Evolutionary conservation across 2,888 invertebrate species (phyloP).

Genomic region (Cynaeus angustus): DNA sequence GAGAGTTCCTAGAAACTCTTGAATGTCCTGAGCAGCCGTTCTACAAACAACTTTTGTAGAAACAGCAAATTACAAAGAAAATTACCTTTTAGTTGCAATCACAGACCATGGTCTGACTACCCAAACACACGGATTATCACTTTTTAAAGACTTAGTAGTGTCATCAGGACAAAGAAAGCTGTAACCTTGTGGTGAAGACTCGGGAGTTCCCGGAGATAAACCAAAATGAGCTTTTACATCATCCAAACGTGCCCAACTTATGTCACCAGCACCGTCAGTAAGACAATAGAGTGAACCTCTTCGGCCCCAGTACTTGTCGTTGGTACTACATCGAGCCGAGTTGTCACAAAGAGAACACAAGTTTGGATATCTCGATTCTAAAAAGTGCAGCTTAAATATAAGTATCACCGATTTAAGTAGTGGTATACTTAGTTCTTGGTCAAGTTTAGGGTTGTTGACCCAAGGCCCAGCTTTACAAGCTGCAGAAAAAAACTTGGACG

Average conservation of each 20-base stretch:
- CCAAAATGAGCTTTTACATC: slow-evolving; percentile 81
- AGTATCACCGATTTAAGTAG: background rate
- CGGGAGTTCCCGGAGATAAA: slow-evolving; percentile 70
- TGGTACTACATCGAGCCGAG: slow-evolving; percentile 75
- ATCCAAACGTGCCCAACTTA: slow-evolving; percentile 86
- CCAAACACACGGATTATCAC: slow-evolving; percentile 83
- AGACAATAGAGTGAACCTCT: slow-evolving; percentile 88
- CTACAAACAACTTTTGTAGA: slow-evolving; percentile 59
- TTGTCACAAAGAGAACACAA: slow-evolving; percentile 83
- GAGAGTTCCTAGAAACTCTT: slow-evolving; percentile 72
- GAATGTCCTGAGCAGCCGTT: slow-evolving; percentile 72
- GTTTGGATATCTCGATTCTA: slow-evolving; percentile 79
- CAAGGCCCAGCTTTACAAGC: slow-evolving; percentile 92
- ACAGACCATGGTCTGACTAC: slow-evolving; percentile 86
- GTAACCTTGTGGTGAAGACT: slow-evolving; percentile 73
- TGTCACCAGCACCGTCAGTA: slow-evolving; percentile 84
- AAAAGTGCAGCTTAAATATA: slow-evolving; percentile 46
- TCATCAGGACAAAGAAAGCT: slow-evolving; percentile 87
- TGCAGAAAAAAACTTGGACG: slow-evolving; percentile 83
- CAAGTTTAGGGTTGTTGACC: slow-evolving; percentile 80
- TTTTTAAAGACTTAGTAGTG: slow-evolving; percentile 75
- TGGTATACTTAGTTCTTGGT: slow-evolving; percentile 80
- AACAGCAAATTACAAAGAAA: slow-evolving; percentile 37
- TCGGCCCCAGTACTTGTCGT: slow-evolving; percentile 89
- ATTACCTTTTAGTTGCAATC: slow-evolving; percentile 79